Conservation (phyloP, 1,140 invertebrate genomes). For the Aphis gossypii region DNA sequence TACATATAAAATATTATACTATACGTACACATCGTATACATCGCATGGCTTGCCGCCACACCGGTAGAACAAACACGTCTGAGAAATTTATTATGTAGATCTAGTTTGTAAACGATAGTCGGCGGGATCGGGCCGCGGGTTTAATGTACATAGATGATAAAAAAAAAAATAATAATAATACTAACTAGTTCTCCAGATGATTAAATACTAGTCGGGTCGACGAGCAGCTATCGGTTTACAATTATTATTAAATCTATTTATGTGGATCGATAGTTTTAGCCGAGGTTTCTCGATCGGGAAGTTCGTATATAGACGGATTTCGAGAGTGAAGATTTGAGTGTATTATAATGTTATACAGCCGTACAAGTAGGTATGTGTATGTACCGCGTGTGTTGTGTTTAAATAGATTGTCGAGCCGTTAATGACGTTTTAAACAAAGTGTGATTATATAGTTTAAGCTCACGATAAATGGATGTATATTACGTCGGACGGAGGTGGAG, state of each 20-base stretch:
- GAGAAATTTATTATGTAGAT: constrained; percentile 7
- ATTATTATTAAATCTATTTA: not conserved
- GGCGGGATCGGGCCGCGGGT: not conserved
- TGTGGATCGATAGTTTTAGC: not conserved
- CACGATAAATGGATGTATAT: constrained; percentile 15
- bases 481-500: not conserved
- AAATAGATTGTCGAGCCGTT: not conserved
- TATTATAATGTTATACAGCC: not conserved
- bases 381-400: not conserved
- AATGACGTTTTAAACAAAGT: constrained; percentile 9
- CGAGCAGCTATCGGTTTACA: not conserved
- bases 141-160: constrained; percentile 6
- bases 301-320: not conserved
- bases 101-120: not conserved
- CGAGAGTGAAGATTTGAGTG: not conserved
- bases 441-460: constrained; percentile 33
- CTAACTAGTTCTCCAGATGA: not conserved
- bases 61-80: constrained; percentile 26
- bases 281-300: not conserved
- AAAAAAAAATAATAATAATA: not conserved
- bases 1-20: not conserved
- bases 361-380: not conserved
- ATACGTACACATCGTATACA: not conserved
- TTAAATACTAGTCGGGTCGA: not conserved
- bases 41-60: not conserved